Base-by-base conservation (phyloP, 2,113 vertebrate species). In the Ramphastos sulfuratus region DNA sequence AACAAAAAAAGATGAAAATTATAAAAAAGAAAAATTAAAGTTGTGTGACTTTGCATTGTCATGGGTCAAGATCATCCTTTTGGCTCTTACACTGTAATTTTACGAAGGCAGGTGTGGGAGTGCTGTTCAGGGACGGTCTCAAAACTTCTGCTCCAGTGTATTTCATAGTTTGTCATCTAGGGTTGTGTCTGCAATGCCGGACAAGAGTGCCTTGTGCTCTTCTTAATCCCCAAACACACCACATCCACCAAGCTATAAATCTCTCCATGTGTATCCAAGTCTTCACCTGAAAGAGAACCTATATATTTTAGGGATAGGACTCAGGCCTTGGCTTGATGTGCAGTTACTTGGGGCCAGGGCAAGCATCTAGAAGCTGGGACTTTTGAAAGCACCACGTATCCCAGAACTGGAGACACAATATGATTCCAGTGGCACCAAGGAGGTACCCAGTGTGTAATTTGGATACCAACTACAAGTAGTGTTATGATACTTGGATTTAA, bases 231-330 rank as follows among this genome's bases (percentile, higher is more conserved):
- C 55, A 69, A 2, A 63, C 6, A n/a, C 6, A 42, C 2, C 10
- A 8, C 10, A 12, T 10, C 6, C 6, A 54, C 13, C 9, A 17
- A 72, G 19, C 6, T 61, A 1, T 18, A 56, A 35, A 15, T 37
- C 12, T 9, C 27, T 76, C n/a, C 11, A 2, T 4, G 2, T 2
- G 0, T 15, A 21, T 19, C 30, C 8, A 77, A 30, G 2, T 35
- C 15, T 71, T 81, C 23, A 52, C 9, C 30, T 55, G 42, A n/a
- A 82, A 35, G 11, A 81, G 10, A 8, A 42, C 15, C 30, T 48
- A 2, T 9, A 56, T 2, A 9, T 8, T 11, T 19, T 69, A 5
- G 3, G 17, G 4, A 4, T 15, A 65, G 24, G 17, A 72, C 25
- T 65, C 20, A n/a, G 20, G 13, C 9, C 25, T 75, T 56, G 37